These are phyloP conservation scores for Amphipyra berbera DNA, from an alignment of 2,888 invertebrate species.

Conservation along the genomic window DNA sequence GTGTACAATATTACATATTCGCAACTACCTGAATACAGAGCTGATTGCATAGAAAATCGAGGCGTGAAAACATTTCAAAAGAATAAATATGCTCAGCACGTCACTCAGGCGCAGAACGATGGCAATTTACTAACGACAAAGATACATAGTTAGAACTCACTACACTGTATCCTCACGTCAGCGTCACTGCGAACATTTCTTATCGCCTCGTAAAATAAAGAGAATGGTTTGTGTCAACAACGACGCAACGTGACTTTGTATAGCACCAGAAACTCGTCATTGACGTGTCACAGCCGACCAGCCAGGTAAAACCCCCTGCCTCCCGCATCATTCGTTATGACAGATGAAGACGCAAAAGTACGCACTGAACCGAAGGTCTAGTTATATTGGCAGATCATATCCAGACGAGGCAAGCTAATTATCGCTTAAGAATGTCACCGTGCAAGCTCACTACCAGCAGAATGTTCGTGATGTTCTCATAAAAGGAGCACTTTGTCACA, in stretches of 20 bases:
- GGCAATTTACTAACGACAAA: slow-evolving; percentile 46
- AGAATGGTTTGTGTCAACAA: slow-evolving; percentile 64
- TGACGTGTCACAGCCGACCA: slow-evolving; percentile 22
- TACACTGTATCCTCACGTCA: slow-evolving; percentile 36
- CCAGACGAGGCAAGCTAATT: slow-evolving; percentile 51
- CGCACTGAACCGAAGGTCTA: slow-evolving; percentile 32
- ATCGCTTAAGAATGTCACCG: slow-evolving; percentile 57
- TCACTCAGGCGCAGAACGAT: slow-evolving; percentile 27
- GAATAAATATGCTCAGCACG: slow-evolving; percentile 34
- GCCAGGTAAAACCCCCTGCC: background rate
- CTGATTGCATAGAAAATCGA: slow-evolving; percentile 15
- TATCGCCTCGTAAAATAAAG: slow-evolving; percentile 54
- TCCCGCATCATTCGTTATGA: background rate
- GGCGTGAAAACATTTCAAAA: slow-evolving; percentile 45
- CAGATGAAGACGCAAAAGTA: slow-evolving; percentile 1
- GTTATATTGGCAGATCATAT: slow-evolving; percentile 37
- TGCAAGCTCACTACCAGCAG: slow-evolving; percentile 25
- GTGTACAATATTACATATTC: slow-evolving; percentile 8
- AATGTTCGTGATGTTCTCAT: slow-evolving; percentile 41
- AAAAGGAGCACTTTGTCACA: slow-evolving; percentile 30
- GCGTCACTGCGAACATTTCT: slow-evolving; percentile 50
- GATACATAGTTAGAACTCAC: slow-evolving; percentile 42
- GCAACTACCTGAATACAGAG: slow-evolving; percentile 1
- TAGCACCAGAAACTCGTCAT: slow-evolving; percentile 17
- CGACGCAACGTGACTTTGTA: slow-evolving; percentile 39